Conservation (phyloP, 2,888 invertebrate species). For the Hecatera dysodea region DNA sequence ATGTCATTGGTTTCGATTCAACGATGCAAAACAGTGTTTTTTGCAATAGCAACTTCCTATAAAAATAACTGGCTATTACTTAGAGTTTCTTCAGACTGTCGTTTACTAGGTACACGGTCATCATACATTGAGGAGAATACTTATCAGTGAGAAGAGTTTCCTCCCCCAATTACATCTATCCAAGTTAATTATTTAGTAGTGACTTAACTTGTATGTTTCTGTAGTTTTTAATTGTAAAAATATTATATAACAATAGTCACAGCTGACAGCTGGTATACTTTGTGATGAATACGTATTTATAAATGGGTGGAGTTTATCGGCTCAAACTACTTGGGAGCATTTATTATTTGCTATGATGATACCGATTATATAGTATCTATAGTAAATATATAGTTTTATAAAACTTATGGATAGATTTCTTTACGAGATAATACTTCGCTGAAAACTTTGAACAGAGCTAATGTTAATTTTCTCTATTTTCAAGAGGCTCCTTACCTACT, state of each 20-base stretch:
- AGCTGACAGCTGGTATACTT: constrained; percentile 11
- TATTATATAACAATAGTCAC: background rate
- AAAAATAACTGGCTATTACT: constrained; percentile 3
- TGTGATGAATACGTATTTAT: constrained; percentile 7
- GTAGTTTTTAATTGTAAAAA: background rate
- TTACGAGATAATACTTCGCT: background rate
- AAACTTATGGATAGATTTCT: background rate
- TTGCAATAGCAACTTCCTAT: constrained; percentile 4
- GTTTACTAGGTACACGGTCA: background rate
- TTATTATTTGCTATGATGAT: constrained; percentile 23
- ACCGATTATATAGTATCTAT: background rate
- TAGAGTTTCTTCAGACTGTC: constrained; percentile 16
- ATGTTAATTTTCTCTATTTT: background rate
- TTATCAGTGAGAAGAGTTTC: background rate
- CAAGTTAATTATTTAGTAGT: background rate
- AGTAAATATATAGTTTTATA: constrained; percentile 13
- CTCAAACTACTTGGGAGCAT: constrained; percentile 4
- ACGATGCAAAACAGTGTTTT: constrained; percentile 19
- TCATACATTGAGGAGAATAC: background rate
- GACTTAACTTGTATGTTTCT: background rate
- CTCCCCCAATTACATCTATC: background rate
- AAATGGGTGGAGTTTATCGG: constrained; percentile 23
- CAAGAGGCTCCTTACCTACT: background rate
- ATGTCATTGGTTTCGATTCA: constrained; percentile 7
- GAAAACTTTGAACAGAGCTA: too few relatives aligned